Evolutionary conservation across 2,113 vertebrate species (phyloP).

Genomic region (Etia nguti): DNA sequence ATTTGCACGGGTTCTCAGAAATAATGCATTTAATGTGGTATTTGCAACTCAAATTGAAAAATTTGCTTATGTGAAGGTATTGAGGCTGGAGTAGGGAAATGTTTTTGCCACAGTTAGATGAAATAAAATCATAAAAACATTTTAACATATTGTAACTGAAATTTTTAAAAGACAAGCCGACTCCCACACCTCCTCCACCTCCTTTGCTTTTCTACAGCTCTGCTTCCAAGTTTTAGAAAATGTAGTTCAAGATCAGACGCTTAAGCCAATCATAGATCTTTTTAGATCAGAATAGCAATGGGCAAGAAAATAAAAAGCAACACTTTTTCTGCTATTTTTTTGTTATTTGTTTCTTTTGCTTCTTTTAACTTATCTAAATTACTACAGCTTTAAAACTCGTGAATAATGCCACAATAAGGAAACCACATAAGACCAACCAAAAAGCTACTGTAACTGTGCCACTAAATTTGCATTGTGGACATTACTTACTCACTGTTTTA

Average conservation of each 20-base stretch:
- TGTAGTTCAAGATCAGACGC: neutral
- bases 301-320: neutral
- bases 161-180: neutral
- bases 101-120: rapidly evolving
- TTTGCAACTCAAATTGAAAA: neutral
- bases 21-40: neutral
- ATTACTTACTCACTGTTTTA: neutral
- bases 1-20: neutral
- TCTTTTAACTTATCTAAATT: neutral
- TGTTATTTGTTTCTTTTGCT: neutral
- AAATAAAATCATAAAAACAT: neutral
- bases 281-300: neutral
- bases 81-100: neutral
- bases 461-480: neutral
- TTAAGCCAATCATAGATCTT: neutral
- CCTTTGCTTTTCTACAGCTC: neutral
- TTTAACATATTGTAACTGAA: neutral
- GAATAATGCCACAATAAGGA: neutral
- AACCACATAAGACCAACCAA: neutral
- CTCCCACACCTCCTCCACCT: neutral
- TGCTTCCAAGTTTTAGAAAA: neutral
- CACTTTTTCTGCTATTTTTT: neutral
- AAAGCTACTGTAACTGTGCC: neutral
- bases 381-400: neutral
- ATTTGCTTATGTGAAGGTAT: neutral